Base-by-base conservation (phyloP, 2,888 invertebrate genomes). In the Sphaerophoria rueppellii region DNA sequence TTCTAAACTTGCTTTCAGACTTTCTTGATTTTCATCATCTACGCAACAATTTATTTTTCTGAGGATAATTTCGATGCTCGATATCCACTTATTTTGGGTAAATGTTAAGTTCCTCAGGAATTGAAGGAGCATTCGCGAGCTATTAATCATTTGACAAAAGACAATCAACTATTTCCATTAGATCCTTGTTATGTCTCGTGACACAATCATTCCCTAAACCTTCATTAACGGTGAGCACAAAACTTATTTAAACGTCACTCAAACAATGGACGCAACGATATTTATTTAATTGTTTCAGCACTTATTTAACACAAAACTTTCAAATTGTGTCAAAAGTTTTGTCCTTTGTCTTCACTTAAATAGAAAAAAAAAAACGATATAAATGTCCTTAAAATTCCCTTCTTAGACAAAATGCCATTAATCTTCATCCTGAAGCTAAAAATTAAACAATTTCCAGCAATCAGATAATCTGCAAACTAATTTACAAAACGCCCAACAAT, bases 401-500 rank as follows among this genome's bases (percentile, higher is more conserved):
- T 54, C 54, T 12, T n/a, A 40, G n/a, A 52, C 6, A 67, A 40
- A 67, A 54, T 52, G 46, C 35, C 75, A 71, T 81, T 70, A 75
- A 65, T 81, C 75, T 71, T 74, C 80, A 65, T 75, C 75, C 16
- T 65, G 4, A 7, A 75, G 52, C 48, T 54, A 14, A 61, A 77
- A 77, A 73, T 67, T 72, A 76, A 77, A 77, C 72, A 82, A 82
- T 82, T 81, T 82, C 24, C 54, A 24, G 67, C 54, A 61, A 71
- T 63, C 73, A 69, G 78, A 82, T 77, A 77, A 82, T 82, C 77
- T 63, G 78, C 46, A 67, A 82, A 82, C 69, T 73, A 82, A 82
- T 82, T 82, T 82, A 70, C 69, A 70, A 70, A 73, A 73, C 24
- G 78, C 78, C 73, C 70, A 63, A 57, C 61, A 82, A 78, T 70